A percentile compares a stretch with the other conserved stretches of the same genome.
Conservation (phyloP, 2,888 invertebrate genomes). For the Morinoia aosen region DNA sequence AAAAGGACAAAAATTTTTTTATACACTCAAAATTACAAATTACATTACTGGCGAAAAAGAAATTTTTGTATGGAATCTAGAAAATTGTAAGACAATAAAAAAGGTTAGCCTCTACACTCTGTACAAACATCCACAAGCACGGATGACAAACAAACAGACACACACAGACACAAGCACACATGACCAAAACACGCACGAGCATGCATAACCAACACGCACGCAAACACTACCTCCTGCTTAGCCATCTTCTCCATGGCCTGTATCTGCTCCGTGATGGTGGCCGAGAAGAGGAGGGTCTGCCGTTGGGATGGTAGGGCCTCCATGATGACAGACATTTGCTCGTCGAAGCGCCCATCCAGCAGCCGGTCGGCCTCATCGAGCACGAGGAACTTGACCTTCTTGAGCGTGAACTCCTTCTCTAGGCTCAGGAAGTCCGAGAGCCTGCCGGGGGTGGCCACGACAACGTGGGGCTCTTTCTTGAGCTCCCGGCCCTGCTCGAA, state of each 20-base stretch:
- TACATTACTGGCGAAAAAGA: too few relatives aligned
- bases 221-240: not conserved
- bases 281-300: slow-evolving; percentile 93
- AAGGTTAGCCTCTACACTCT: too few relatives aligned
- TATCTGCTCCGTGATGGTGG: slow-evolving; percentile 90
- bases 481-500: slow-evolving; percentile 84
- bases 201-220: not conserved
- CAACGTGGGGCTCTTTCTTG: slow-evolving; percentile 88
- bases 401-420: slow-evolving; percentile 64
- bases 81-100: too few relatives aligned
- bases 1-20: too few relatives aligned
- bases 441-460: slow-evolving; percentile 94
- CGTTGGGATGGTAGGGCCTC: slow-evolving; percentile 81
- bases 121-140: not conserved
- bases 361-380: slow-evolving; percentile 88
- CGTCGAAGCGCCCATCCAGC: slow-evolving; percentile 78
- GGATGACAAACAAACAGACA: not conserved
- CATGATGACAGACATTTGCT: slow-evolving; percentile 85
- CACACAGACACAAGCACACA: not conserved
- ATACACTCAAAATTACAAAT: too few relatives aligned
- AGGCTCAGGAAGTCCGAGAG: slow-evolving; percentile 93
- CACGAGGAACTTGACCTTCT: slow-evolving; percentile 83
- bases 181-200: not conserved
- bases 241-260: slow-evolving; percentile 79
- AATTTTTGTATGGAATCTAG: too few relatives aligned